A percentile compares a stretch with the other conserved stretches of the same genome.
These are phyloP conservation scores for Spizaetus ornatus DNA, from an alignment of 2,113 vertebrate species.

Conservation along the genomic window DNA sequence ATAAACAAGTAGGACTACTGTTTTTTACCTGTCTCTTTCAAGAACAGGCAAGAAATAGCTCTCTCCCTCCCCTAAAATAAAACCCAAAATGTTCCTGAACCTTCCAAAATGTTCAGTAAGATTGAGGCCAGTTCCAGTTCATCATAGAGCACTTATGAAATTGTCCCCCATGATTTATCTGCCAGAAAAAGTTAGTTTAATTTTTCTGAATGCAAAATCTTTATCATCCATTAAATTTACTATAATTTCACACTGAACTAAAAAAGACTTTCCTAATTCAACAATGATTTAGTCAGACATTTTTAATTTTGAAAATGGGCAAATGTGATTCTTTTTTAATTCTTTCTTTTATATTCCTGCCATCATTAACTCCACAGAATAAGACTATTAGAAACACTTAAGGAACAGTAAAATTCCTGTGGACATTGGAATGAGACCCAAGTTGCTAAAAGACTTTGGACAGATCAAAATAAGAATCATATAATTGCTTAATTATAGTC, in stretches of 20 bases:
- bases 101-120: not conserved
- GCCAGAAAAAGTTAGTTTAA: not conserved
- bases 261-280: not conserved
- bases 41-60: not conserved
- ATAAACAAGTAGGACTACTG: slow-evolving; percentile 6
- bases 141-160: not conserved
- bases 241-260: not conserved
- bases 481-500: not conserved
- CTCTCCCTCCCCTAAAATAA: not conserved
- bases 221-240: not conserved
- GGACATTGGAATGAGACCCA: not conserved
- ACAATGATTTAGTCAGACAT: not conserved
- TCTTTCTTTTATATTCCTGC: not conserved
- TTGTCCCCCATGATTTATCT: not conserved
- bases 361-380: not conserved
- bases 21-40: slow-evolving; percentile 6
- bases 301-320: not conserved
- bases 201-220: not conserved
- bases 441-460: not conserved
- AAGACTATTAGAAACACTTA: not conserved
- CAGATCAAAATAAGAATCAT: not conserved
- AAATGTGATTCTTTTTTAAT: not conserved
- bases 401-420: not conserved
- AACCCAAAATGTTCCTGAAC: not conserved
- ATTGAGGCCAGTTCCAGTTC: not conserved